Evolutionary conservation across 2,797 vertebrate genomes (phyloP), one percentile per base, ranked within the genome.

Genomic region (Oceanodroma leucorhoa): DNA sequence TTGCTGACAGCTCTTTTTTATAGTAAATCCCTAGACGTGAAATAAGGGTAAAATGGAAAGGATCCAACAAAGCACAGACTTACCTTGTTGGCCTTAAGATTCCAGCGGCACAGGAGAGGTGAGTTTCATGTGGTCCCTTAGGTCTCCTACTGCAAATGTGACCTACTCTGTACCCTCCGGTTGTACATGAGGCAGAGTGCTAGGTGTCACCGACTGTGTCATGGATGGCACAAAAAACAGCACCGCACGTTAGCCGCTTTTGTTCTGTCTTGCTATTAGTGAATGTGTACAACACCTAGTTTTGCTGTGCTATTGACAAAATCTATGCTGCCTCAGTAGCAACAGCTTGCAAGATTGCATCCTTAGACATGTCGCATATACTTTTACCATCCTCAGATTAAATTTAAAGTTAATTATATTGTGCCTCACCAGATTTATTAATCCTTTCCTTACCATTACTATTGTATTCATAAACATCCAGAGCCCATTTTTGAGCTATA

Each of bases 381-480:
- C 8, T 58, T 69, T 73, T 55, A 60, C 14, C 26, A 62, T 38
- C 66, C 13, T 94, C 54, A 84, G 22, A 48, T 82, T 69, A 91
- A 80, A 92, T 61, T 82, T 66, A 89, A 91, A 88, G 30, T 78
- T 89, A 90, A 55, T 76, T 94, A 83, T 75, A 80, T 62, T 41
- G 3, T 70, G 50, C 51, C 30, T 70, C 21, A 82, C 22, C 27
- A 54, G 38, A 76, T 94, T 91, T 81, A 92, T 78, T 91, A 92
- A 76, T 79, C 41, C 20, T 87, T 78, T 83, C 14, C 9, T 89
- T 70, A 79, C 8, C 22, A 34, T 73, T 80, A 51, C 30, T 65
- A 10, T 34, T 92, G 26, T 69, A 73, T 27, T 87, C 32, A 89
- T 27, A 85, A 91, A 89, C 24, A 81, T 43, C 26, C 69, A 62